A percentile compares a stretch with the other conserved stretches of the same genome.
Evolutionary conservation across 2,888 invertebrate genomes (phyloP).

Genomic region (Sminthurides aquaticus): DNA sequence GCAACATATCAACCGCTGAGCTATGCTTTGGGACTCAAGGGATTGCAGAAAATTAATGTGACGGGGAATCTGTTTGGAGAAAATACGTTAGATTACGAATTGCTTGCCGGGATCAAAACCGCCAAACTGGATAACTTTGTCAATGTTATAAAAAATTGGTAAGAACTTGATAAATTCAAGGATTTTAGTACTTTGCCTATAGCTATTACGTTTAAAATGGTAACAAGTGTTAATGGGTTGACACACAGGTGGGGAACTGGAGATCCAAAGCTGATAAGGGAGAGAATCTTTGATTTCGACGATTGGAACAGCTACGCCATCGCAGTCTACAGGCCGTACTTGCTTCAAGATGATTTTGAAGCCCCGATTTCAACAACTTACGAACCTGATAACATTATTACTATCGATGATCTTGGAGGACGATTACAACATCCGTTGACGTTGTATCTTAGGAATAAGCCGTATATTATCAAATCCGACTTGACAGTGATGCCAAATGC

Average conservation of each 20-base stretch:
- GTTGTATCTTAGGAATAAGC: slow-evolving; percentile 58
- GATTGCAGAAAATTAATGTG: slow-evolving; percentile 86
- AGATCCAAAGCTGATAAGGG: slow-evolving; percentile 64
- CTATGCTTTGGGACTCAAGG: slow-evolving; percentile 82
- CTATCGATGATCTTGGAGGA: slow-evolving; percentile 67
- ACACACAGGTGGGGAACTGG: slow-evolving; percentile 73
- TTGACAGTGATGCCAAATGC: slow-evolving; percentile 94
- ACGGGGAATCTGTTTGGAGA: slow-evolving; percentile 80
- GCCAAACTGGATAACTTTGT: slow-evolving; percentile 78
- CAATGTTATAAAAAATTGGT: slow-evolving; percentile 86
- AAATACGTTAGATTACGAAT: slow-evolving; percentile 76
- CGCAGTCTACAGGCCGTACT: slow-evolving; percentile 80
- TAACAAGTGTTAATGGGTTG: neutral
- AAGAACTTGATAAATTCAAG: slow-evolving; percentile 1
- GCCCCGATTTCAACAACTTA: slow-evolving; percentile 66
- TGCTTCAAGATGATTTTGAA: slow-evolving; percentile 68
- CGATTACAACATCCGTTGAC: slow-evolving; percentile 61
- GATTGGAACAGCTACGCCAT: slow-evolving; percentile 98
- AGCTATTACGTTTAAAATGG: neutral
- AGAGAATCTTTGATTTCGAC: slow-evolving; percentile 92
- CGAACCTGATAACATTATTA: slow-evolving; percentile 51
- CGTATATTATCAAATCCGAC: slow-evolving; percentile 77
- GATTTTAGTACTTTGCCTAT: too few relatives aligned
- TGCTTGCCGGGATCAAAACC: slow-evolving; percentile 78
- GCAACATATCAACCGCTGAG: slow-evolving; percentile 55